Base-by-base conservation (phyloP, 2,113 vertebrate species). In the Chroicocephalus ridibundus region DNA sequence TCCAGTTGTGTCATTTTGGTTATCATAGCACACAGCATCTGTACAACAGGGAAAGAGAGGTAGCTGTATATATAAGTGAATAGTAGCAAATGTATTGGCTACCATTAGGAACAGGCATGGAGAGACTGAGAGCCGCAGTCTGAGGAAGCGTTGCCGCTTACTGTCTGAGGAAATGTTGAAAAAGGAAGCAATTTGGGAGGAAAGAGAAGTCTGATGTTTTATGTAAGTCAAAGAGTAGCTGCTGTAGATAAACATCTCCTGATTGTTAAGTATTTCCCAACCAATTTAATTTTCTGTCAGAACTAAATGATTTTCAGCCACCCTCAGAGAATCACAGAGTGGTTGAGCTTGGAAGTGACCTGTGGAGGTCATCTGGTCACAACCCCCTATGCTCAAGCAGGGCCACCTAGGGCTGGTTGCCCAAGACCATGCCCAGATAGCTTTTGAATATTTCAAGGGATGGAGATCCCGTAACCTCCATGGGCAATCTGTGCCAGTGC, bases 371-470 rank as follows among this genome's bases (percentile, higher is more conserved):
- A 36, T 31, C 44, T 76, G 20, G 6, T 71, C 64, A 15, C 26
- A 71, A n/a, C 5, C 4, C 17, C 2, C 10, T 0, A 0, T 42
- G 51, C 64, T 71, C 9, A 52, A 54, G 25, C 25, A 52, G 34
- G 14, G 29, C 9, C 17, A 24, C 29, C 16, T 46, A 36, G 36
- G 32, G 14, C 60, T 85, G 22, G 7, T 88, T 44, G 58, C 13
- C 16, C 19, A 61, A 42, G 36, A 57, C 27, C 36, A 7, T 13
- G 19, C 75, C 61, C 27, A 38, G 31, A 4, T 49, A 13, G 19
- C 61, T 89, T 75, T 51, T 36, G 6, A 69, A 13, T 69, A 31
- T 57, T 36, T 62, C 27, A 10, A 34, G 20, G 40, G 34, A 36
- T 17, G 40, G 54, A 61, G 40, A 38, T 44, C 55, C 11, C 5